Percentiles rank a stretch among this genome's conserved stretches.
These are phyloP conservation scores for Eumeta japonica DNA, from an alignment of 1,140 invertebrate species.

Conservation along the genomic window DNA sequence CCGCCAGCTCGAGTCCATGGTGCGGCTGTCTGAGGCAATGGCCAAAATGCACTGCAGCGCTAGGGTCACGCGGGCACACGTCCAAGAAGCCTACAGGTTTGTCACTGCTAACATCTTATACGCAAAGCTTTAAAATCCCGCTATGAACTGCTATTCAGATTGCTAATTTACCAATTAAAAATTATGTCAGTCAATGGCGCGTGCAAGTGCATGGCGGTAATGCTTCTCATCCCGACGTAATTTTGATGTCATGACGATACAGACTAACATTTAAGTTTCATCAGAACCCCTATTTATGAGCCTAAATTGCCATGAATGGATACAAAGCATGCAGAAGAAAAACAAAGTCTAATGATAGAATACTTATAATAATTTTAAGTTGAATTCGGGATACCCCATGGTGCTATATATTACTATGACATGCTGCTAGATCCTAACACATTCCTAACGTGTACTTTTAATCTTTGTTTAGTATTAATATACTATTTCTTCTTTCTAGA, in stretches of 20 bases:
- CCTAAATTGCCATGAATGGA: no score
- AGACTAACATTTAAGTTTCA: no score
- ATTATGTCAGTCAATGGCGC: no score
- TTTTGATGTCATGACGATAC: no score
- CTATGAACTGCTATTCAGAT: not conserved
- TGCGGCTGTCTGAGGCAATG: slow-evolving; percentile 93
- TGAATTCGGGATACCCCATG: not conserved
- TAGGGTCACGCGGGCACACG: slow-evolving; percentile 83
- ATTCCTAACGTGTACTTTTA: not conserved
- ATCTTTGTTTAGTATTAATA: not conserved
- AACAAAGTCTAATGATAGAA: no score
- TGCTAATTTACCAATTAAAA: no score
- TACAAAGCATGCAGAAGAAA: no score
- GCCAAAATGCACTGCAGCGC: slow-evolving; percentile 94
- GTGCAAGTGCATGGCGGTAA: no score
- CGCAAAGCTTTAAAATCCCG: slow-evolving; percentile 1
- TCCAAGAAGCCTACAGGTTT: slow-evolving; percentile 82
- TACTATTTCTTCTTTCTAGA: slow-evolving; percentile 47
- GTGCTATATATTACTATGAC: not conserved
- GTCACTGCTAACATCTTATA: not conserved
- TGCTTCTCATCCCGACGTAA: no score
- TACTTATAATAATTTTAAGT: not conserved
- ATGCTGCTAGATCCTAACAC: not conserved
- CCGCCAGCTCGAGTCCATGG: slow-evolving; percentile 97
- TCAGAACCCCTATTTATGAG: no score